These are phyloP conservation scores for Gymnoscopelus braueri DNA, from an alignment of 2,797 vertebrate genomes.

Conservation along the genomic window DNA sequence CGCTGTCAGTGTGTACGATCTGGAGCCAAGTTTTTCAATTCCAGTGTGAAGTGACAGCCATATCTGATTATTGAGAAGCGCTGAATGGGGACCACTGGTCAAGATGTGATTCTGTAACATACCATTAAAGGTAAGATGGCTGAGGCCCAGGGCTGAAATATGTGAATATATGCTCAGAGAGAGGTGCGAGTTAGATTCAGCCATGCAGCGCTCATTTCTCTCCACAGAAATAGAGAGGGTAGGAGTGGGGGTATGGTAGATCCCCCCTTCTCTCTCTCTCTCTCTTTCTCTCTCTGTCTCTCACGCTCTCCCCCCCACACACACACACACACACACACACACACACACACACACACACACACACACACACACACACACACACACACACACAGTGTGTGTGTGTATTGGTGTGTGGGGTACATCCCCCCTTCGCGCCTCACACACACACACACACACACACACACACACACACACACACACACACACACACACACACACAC, in stretches of 20 bases:
- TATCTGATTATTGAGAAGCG: constrained; percentile 60
- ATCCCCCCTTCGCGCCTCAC: background rate
- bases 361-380: constrained; percentile 4
- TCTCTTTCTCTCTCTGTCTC: too few relatives aligned
- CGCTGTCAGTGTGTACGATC: constrained; percentile 46
- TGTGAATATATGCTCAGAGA: constrained; percentile 7
- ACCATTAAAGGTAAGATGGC: constrained; percentile 15
- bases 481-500: background rate
- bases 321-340: background rate
- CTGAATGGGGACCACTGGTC: constrained; percentile 8
- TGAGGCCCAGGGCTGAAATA: background rate
- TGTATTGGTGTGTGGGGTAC: background rate
- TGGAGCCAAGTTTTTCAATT: constrained; percentile 58
- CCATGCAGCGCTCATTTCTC: constrained; percentile 61
- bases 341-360: background rate
- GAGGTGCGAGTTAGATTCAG: constrained; percentile 51
- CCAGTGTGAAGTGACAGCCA: constrained; percentile 42
- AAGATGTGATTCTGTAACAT: constrained; percentile 44
- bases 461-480: background rate
- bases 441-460: background rate
- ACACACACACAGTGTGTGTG: background rate
- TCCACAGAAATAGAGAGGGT: constrained; percentile 66
- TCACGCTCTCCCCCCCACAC: background rate
- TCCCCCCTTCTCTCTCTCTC: background rate
- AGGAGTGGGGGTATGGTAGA: background rate